Conservation (phyloP, 2,113 vertebrate genomes). For the Actenoides lindsayi region DNA sequence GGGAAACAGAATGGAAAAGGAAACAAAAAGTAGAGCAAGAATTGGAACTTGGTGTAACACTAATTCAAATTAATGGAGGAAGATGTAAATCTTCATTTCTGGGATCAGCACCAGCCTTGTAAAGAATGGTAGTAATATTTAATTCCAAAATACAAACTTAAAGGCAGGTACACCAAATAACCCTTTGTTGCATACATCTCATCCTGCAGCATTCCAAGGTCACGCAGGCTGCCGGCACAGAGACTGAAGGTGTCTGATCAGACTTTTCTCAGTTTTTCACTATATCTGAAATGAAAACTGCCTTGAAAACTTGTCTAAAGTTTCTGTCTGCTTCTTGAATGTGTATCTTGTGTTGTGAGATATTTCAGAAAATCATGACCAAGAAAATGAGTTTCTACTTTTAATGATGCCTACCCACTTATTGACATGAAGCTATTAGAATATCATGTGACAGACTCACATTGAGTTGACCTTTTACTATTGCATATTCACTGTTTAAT, state of each 20-base stretch:
- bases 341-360: neutral
- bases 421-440: neutral
- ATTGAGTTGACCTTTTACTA: conserved; percentile 60
- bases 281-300: neutral
- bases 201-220: neutral
- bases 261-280: neutral
- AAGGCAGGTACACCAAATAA: neutral
- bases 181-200: neutral
- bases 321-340: neutral
- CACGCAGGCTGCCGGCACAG: neutral
- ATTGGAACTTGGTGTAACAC: neutral
- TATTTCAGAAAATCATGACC: neutral
- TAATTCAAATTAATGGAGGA: neutral
- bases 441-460: neutral
- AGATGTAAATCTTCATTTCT: neutral
- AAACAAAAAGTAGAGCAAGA: neutral
- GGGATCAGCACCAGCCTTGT: neutral
- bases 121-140: neutral
- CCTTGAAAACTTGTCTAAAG: neutral
- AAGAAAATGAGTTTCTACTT: conserved; percentile 51
- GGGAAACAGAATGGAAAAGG: neutral
- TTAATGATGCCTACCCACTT: conserved; percentile 23
- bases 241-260: neutral
- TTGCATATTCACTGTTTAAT: conserved; percentile 51
- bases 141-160: neutral